Conservation (phyloP, 2,113 vertebrate species). For the Zapornia atra region DNA sequence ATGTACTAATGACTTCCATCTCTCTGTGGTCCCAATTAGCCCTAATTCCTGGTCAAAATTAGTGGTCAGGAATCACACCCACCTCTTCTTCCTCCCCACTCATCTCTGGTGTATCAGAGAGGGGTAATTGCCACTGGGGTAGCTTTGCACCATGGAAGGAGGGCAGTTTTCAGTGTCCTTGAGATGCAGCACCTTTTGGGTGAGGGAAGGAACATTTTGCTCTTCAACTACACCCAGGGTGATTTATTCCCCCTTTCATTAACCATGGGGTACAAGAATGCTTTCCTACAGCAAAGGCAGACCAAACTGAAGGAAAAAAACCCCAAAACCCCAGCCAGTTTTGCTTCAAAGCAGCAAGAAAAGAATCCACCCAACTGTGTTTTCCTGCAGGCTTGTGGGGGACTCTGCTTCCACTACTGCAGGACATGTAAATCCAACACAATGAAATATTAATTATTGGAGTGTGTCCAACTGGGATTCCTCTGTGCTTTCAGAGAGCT, state of each 20-base stretch:
- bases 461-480: slow-evolving; percentile 5
- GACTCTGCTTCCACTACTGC: not conserved
- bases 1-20: not conserved
- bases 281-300: not conserved
- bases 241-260: not conserved
- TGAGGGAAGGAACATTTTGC: not conserved
- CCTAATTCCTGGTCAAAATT: not conserved
- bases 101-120: not conserved
- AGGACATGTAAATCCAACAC: slow-evolving; percentile 24
- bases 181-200: not conserved
- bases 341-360: not conserved
- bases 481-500: not conserved
- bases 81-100: not conserved
- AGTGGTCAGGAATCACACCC: not conserved
- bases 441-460: slow-evolving; percentile 65
- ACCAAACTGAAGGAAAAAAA: not conserved
- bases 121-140: not conserved
- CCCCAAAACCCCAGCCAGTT: not conserved
- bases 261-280: not conserved
- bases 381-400: slow-evolving; percentile 8
- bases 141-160: accelerated
- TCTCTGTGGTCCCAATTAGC: accelerated
- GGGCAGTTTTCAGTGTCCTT: not conserved
- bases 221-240: not conserved
- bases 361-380: not conserved